These are phyloP conservation scores for Hanleya hanleyi DNA, from an alignment of 2,888 invertebrate species.

Conservation along the genomic window DNA sequence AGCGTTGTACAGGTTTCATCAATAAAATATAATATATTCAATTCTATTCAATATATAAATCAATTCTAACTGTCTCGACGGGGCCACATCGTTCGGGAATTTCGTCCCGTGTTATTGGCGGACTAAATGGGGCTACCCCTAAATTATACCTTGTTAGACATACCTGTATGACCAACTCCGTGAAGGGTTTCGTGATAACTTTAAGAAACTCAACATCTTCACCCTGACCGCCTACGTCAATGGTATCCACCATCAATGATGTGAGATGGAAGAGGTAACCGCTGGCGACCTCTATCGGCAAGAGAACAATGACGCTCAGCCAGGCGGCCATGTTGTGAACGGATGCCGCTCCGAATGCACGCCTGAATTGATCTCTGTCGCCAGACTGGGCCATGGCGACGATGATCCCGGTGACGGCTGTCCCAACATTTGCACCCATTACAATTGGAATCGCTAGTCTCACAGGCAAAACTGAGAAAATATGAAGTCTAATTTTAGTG, in stretches of 20 bases:
- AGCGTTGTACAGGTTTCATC: too few species aligned
- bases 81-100: too few species aligned
- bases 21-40: too few species aligned
- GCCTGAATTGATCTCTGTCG: conserved; percentile 73
- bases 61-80: too few species aligned
- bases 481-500: too few species aligned
- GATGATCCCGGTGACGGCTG: conserved; percentile 77
- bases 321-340: conserved; percentile 78
- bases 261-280: conserved; percentile 39
- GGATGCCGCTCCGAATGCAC: not conserved
- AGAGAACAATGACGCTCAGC: conserved; percentile 75
- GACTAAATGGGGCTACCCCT: too few species aligned
- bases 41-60: too few species aligned
- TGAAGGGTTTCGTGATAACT: conserved; percentile 32
- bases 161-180: conserved; percentile 27
- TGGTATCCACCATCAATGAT: not conserved
- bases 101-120: too few species aligned
- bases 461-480: conserved; percentile 66
- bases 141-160: too few species aligned
- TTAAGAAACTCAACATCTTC: conserved; percentile 44
- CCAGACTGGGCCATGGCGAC: conserved; percentile 74
- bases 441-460: conserved; percentile 76
- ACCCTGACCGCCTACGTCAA: not conserved
- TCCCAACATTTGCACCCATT: conserved; percentile 78
- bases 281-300: conserved; percentile 75